Conservation (phyloP, 2,113 vertebrate genomes). For the Sorex fumeus region DNA sequence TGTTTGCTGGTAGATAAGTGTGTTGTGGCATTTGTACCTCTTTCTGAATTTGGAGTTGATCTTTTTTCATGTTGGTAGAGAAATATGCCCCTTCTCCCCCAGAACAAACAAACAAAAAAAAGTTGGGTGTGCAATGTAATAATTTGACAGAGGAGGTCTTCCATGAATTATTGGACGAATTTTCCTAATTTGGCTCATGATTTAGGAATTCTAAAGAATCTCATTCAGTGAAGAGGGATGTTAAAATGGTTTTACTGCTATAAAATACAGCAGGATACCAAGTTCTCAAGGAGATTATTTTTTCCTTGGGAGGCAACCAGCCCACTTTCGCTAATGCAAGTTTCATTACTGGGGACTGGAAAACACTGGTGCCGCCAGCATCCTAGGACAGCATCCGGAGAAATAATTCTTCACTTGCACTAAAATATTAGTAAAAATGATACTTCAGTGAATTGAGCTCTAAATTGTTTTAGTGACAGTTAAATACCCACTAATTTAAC, state of each 20-base stretch:
- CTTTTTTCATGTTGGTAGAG: conserved; percentile 68
- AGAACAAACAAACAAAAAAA: conserved; percentile 41
- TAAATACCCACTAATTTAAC: conserved; percentile 87
- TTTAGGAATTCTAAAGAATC: conserved; percentile 68
- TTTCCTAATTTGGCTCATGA: conserved; percentile 76
- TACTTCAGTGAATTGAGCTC: conserved; percentile 82
- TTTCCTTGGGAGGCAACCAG: conserved; percentile 64
- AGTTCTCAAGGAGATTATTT: conserved; percentile 52
- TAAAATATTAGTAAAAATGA: conserved; percentile 82
- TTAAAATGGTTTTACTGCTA: conserved; percentile 72
- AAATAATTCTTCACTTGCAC: conserved; percentile 53
- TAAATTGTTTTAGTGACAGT: conserved; percentile 84
- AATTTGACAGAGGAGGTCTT: conserved; percentile 60
- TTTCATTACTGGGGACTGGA: conserved; percentile 53
- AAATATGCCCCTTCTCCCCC: background rate
- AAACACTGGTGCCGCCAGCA: conserved; percentile 51
- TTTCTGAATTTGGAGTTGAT: conserved; percentile 66
- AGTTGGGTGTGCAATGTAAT: conserved; percentile 63
- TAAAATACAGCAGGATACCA: conserved; percentile 75
- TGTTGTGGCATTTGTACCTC: conserved; percentile 76
- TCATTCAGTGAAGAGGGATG: conserved; percentile 72
- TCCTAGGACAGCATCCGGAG: background rate
- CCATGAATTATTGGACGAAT: conserved; percentile 65
- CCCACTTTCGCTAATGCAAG: conserved; percentile 72
- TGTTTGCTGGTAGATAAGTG: conserved; percentile 78